These are phyloP conservation scores for Callopanchax toddi DNA, from an alignment of 2,113 vertebrate species.

Conservation along the genomic window DNA sequence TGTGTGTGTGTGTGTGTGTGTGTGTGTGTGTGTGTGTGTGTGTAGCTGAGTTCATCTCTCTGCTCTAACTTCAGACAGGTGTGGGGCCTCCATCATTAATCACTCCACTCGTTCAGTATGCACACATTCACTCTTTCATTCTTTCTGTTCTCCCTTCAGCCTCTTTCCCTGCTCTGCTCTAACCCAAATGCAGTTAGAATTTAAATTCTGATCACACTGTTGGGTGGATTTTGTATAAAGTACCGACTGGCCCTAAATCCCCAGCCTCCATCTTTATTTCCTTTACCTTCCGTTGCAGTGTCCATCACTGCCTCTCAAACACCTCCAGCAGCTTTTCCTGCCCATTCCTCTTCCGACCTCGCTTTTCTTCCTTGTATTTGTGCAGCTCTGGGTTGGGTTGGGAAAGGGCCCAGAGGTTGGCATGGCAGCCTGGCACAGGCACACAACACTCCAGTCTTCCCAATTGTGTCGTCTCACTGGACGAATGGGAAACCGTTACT, in stretches of 20 bases:
- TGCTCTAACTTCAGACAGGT: conserved; percentile 36
- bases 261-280: neutral
- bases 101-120: conserved; percentile 15
- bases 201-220: conserved; percentile 66
- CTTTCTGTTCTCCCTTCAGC: neutral
- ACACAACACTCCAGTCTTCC: conserved; percentile 47
- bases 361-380: conserved; percentile 53
- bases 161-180: neutral
- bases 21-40: conserved; percentile 1
- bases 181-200: conserved; percentile 31
- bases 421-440: conserved; percentile 72
- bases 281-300: conserved; percentile 14
- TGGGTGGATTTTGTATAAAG: conserved; percentile 39
- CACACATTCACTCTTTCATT: conserved; percentile 41
- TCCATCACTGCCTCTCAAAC: conserved; percentile 22
- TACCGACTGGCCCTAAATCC: conserved; percentile 30
- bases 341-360: conserved; percentile 37
- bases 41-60: neutral
- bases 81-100: conserved; percentile 41
- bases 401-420: conserved; percentile 54
- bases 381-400: conserved; percentile 45
- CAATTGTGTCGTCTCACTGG: conserved; percentile 36
- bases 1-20: neutral
- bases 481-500: conserved; percentile 49
- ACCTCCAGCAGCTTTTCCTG: conserved; percentile 43